Percentiles rank a stretch among this genome's conserved stretches.
Conservation (phyloP, 2,797 vertebrate species). For the Muscicapa comitata region DNA sequence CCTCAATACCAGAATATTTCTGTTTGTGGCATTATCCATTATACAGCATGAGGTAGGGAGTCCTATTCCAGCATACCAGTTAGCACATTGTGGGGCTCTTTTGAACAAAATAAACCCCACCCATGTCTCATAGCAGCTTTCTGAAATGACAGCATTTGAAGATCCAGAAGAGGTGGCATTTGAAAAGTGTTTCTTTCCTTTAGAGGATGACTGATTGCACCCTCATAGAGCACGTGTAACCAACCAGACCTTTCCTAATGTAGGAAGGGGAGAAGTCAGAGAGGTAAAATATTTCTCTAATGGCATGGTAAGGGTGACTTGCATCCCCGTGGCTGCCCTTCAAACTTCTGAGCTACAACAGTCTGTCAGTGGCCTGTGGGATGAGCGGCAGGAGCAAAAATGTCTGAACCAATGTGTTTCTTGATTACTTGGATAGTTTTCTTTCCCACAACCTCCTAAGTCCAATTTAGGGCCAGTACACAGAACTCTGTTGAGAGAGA, state of each 20-base stretch:
- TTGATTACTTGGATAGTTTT: not conserved
- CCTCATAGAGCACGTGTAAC: not conserved
- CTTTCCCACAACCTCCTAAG: not conserved
- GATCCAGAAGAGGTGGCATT: not conserved
- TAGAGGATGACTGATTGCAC: not conserved
- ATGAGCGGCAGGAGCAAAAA: not conserved
- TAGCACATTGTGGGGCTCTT: not conserved
- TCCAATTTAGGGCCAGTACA: not conserved
- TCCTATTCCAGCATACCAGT: not conserved
- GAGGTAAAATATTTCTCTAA: not conserved
- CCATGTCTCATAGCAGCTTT: not conserved
- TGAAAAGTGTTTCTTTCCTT: not conserved
- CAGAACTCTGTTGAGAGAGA: not conserved
- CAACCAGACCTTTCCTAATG: not conserved
- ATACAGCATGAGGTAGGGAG: not conserved
- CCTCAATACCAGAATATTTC: not conserved
- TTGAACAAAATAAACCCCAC: not conserved
- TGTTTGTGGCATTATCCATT: not conserved
- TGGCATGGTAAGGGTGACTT: not conserved
- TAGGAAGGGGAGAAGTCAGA: not conserved
- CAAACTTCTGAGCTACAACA: not conserved
- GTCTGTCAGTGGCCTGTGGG: not conserved
- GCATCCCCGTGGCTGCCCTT: not conserved
- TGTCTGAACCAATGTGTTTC: not conserved
- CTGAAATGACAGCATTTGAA: not conserved